Percentiles rank a stretch among this genome's conserved stretches.
Evolutionary conservation across 2,797 vertebrate genomes (phyloP).

Genomic region (Pteropus rufus): DNA sequence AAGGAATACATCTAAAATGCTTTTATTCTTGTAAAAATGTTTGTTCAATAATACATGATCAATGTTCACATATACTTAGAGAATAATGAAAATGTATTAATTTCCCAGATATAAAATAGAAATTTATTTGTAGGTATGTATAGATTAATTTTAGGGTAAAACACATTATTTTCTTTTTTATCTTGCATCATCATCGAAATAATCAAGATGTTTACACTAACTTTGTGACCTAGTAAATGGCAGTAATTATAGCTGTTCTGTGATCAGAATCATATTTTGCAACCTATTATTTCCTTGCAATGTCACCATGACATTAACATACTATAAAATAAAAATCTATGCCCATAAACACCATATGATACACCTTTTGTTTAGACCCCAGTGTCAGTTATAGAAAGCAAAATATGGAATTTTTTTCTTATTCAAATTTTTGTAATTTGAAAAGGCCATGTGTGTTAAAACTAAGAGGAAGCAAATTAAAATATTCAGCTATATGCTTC

Average conservation of each 20-base stretch:
- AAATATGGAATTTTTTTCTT: background rate
- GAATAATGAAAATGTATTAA: background rate
- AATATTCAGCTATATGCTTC: background rate
- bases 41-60: background rate
- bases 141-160: background rate
- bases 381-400: background rate
- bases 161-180: background rate
- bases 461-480: background rate
- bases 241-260: background rate
- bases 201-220: background rate
- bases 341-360: background rate
- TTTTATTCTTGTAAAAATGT: background rate
- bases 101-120: background rate
- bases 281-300: background rate
- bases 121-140: background rate
- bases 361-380: background rate
- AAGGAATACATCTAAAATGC: background rate
- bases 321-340: background rate
- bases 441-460: background rate
- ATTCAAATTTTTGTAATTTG: background rate
- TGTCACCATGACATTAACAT: background rate
- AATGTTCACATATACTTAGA: background rate
- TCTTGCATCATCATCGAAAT: background rate
- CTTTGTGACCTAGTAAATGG: background rate
- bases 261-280: background rate